Evolutionary conservation across 2,888 invertebrate species (phyloP), one percentile per base, ranked within the genome.

Genomic region (Parasteatoda lunata): DNA sequence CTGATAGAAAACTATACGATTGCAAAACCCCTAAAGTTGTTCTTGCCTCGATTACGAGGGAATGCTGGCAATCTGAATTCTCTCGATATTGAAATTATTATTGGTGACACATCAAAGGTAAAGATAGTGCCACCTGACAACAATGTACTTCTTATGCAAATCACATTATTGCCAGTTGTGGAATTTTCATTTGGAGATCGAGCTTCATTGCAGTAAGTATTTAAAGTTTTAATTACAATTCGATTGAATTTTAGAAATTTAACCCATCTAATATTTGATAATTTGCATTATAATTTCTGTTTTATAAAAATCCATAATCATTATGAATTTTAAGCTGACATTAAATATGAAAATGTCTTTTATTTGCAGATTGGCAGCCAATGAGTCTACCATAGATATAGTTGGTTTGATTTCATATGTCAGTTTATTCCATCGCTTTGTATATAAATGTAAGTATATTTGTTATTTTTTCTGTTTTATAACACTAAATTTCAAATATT

Each of bases 111-210:
- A 69, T 65, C 77, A 9, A 87, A 52, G 30, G 59, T 87, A 30
- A 71, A 77, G 30, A 65, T 82, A 49, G 77, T 82, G 47, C 78
- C 86, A 9, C 54, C 77, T 8, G 48, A 65, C 64, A 73, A 87
- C 69, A 49, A 81, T 78, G 51, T 70, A 15, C 51, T 87, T 64
- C 52, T 66, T 15, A 72, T 82, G 73, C 86, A 87, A 52, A 87
- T 87, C 51, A 73, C 69, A 4, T 64, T 71, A 52, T 69, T 87
- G 30, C 86, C 86, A 45, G n/a, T 48, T 8, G 47, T 82, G 47
- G 86, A 87, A 64, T 87, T 73, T 64, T 81, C 86, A 13, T 87
- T 87, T 82, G 81, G 68, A 47, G 77, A 77, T n/a, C 71, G 81
- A 64, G 71, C 86, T 48, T 82, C 86, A 48, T 69, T 87, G 64